Evolutionary conservation across 1,140 invertebrate species (phyloP), one percentile per base, ranked within the genome.

Genomic region (Caligus rogercresseyi): DNA sequence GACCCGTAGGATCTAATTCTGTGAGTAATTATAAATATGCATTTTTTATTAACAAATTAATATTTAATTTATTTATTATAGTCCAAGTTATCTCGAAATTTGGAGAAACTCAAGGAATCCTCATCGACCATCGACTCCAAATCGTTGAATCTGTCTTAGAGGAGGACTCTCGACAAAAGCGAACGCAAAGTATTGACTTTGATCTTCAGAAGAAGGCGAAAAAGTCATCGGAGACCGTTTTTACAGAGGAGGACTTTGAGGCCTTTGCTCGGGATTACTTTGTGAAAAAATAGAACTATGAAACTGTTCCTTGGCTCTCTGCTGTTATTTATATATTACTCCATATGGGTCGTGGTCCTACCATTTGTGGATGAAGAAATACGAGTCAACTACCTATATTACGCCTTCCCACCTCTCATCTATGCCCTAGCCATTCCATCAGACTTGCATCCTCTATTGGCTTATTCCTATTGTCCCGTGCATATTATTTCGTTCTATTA

Each of bases 391-490:
- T 43, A 43, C n/a, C n/a, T 43, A 43, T 43, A 7, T n/a, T 43
- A 43, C n/a, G n/a, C n/a, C n/a, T 43, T 43, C 31, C 31, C 31
- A 43, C 31, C 31, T 43, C 7, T 43, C n/a, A 11, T 43, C 31
- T 43, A 43, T n/a, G 31, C 31, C 7, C 31, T 43, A n/a, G 31
- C 31, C 31, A 11, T 43, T n/a, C 31, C 31, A 11, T 7, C 31
- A n/a, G 31, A n/a, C 7, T 43, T 43, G 31, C 7, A 7, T 43
- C 31, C 31, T 43, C n/a, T 43, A 43, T 43, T 43, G 31, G 31
- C 7, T 11, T 43, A 43, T 43, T 43, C 31, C n/a, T 43, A 43
- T 77, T 77, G 60, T 76, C 75, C 75, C 75, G 77, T 53, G 31
- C 31, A n/a, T 43, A 43, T 43, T 11, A n/a, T n/a, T n/a, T 43